Evolutionary conservation across 2,797 vertebrate genomes (phyloP), one percentile per base, ranked within the genome.

Genomic region (Mormyrus proboscirostris): DNA sequence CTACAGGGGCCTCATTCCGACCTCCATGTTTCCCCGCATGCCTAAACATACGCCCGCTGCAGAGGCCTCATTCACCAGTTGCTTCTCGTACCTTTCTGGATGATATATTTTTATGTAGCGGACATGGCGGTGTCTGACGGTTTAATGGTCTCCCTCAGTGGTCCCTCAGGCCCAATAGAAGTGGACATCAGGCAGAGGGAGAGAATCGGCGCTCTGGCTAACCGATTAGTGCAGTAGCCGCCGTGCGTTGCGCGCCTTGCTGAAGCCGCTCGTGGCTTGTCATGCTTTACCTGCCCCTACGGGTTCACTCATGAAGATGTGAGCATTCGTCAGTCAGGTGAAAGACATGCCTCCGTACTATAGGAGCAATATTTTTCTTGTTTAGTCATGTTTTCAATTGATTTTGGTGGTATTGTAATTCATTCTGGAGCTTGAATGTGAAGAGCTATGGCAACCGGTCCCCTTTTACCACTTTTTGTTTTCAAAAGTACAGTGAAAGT

Each of bases 101-200:
- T 55, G 85, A 57, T 55, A 55, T 86, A 86, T 59, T 57, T 86
- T 86, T 59, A 57, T 38, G 29, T 86, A 12, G 25, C 22, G 53
- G 53, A 86, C 85, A 86, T 57, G 3, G 12, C 29, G 29, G 85
- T 33, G 53, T 86, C 85, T 86, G 51, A 33, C 16, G 53, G 50
- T 86, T 86, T 86, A 55, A 86, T 86, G 53, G 85, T 57, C 51
- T 55, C 53, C 53, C 85, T 86, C 85, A 59, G 85, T 16, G 29
- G 25, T 86, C 85, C 85, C 85, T 57, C 29, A 19, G 85, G 85
- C 33, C 53, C 33, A 8, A 51, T 86, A 51, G 85, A 86, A 38
- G 12, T 57, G 29, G 51, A 55, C 29, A 51, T 51, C 29, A 57
- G 44, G 85, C 50, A 55, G 50, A 50, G 51, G 83, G 47, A 85